phyloP scores from a whole-genome alignment of 1,140 invertebrate species.

The Euura saliciscinereae region DNA sequence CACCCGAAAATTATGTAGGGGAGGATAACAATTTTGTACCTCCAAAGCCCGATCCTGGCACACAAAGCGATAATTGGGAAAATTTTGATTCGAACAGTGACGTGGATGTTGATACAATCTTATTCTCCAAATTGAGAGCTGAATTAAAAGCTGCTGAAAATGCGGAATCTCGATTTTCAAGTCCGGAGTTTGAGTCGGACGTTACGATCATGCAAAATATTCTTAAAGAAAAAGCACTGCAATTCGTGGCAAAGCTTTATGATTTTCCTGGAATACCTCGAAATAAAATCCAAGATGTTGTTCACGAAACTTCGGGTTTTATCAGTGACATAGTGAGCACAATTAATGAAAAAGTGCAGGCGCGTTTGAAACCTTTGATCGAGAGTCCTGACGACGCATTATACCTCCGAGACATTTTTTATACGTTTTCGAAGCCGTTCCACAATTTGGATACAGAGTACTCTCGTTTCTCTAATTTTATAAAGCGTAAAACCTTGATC shows the following conservation, averaged over 20 bases:
- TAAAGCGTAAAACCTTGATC: conserved; percentile 21
- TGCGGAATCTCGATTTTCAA: background rate
- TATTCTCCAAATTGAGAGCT: too few relatives aligned
- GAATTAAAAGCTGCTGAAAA: too few relatives aligned
- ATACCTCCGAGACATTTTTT: background rate
- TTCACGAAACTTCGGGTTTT: background rate
- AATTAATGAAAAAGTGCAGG: background rate
- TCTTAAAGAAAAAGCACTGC: background rate
- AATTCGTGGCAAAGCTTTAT: background rate
- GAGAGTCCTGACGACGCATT: background rate
- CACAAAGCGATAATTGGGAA: background rate
- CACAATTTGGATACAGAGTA: conserved; percentile 21
- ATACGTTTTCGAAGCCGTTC: conserved; percentile 13
- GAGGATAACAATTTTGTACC: background rate
- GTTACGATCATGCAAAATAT: background rate
- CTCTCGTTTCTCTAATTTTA: conserved; percentile 19
- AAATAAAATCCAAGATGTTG: background rate
- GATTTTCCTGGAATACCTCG: background rate
- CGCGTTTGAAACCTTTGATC: background rate
- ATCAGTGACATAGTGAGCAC: background rate
- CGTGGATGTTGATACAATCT: too few relatives aligned
- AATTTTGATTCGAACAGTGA: too few relatives aligned
- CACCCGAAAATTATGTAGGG: background rate
- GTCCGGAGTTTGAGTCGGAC: background rate
- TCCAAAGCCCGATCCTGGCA: background rate